Percentiles rank a stretch among this genome's conserved stretches.
These are phyloP conservation scores for Lasiommata megera DNA, from an alignment of 2,888 invertebrate species.

Conservation along the genomic window DNA sequence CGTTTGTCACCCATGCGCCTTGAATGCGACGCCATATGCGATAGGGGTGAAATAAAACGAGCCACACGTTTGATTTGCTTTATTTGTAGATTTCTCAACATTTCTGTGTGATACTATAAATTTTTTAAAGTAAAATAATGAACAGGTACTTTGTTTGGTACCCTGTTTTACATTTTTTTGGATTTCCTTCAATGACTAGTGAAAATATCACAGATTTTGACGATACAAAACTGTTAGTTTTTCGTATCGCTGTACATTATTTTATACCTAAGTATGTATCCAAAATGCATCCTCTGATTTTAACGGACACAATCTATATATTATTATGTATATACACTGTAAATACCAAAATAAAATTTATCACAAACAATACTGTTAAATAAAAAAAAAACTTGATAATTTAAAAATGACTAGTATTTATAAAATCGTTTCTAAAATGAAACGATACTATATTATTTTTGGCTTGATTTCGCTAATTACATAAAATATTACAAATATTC, in stretches of 20 bases:
- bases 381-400: slow-evolving; percentile 62
- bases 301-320: slow-evolving; percentile 62
- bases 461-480: slow-evolving; percentile 23
- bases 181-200: slow-evolving; percentile 42
- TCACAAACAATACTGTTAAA: slow-evolving; percentile 48
- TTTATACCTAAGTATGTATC: slow-evolving; percentile 30
- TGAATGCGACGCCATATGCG: slow-evolving; percentile 8
- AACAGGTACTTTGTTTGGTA: too few species aligned
- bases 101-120: slow-evolving; percentile 66
- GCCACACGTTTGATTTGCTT: slow-evolving; percentile 50
- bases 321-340: too few species aligned
- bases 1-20: slow-evolving; percentile 15
- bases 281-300: slow-evolving; percentile 66
- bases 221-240: slow-evolving; percentile 46
- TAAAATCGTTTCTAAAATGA: slow-evolving; percentile 55
- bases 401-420: slow-evolving; percentile 53
- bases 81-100: slow-evolving; percentile 71
- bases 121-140: slow-evolving; percentile 56
- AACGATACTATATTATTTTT: slow-evolving; percentile 20
- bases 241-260: slow-evolving; percentile 34
- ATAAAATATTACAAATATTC: slow-evolving; percentile 18
- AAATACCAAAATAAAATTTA: slow-evolving; percentile 64
- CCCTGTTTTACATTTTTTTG: slow-evolving; percentile 64
- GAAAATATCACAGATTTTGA: slow-evolving; percentile 66
- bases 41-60: slow-evolving; percentile 39